These are phyloP conservation scores for Melanerpes aurifrons DNA, from an alignment of 2,113 vertebrate species.

Conservation along the genomic window DNA sequence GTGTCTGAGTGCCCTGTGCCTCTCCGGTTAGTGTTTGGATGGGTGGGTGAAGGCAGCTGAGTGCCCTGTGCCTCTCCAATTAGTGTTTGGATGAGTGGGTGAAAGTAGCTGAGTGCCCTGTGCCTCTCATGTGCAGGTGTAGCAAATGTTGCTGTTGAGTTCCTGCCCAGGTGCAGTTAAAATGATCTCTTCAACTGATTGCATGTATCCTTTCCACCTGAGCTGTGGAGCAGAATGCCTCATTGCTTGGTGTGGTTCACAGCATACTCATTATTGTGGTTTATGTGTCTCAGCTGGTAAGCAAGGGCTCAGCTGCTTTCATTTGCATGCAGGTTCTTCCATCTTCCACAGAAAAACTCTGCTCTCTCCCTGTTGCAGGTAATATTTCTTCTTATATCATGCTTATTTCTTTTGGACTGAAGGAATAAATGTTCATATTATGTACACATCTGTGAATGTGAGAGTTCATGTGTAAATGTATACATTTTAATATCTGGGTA, in stretches of 20 bases:
- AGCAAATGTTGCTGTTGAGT: background rate
- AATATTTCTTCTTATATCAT: background rate
- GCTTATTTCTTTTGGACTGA: background rate
- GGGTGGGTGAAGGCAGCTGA: background rate
- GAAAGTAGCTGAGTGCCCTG: background rate
- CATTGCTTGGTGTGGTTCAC: constrained; percentile 2
- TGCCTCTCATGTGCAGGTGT: background rate
- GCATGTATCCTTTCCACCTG: background rate
- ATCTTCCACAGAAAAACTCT: background rate
- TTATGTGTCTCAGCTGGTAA: constrained; percentile 25
- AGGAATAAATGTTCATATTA: background rate
- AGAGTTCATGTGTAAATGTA: background rate
- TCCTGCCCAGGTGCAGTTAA: background rate
- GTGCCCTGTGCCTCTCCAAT: background rate
- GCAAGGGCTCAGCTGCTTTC: background rate
- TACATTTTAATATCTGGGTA: background rate
- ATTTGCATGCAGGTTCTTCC: background rate
- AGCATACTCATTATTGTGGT: background rate
- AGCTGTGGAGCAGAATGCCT: background rate
- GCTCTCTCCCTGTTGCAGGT: background rate
- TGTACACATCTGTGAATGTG: accelerated
- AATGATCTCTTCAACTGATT: background rate
- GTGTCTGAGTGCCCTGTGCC: background rate
- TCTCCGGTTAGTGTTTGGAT: background rate
- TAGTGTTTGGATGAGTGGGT: background rate